These are phyloP conservation scores for Dermatemys mawii DNA, from an alignment of 2,113 vertebrate species.

Conservation along the genomic window DNA sequence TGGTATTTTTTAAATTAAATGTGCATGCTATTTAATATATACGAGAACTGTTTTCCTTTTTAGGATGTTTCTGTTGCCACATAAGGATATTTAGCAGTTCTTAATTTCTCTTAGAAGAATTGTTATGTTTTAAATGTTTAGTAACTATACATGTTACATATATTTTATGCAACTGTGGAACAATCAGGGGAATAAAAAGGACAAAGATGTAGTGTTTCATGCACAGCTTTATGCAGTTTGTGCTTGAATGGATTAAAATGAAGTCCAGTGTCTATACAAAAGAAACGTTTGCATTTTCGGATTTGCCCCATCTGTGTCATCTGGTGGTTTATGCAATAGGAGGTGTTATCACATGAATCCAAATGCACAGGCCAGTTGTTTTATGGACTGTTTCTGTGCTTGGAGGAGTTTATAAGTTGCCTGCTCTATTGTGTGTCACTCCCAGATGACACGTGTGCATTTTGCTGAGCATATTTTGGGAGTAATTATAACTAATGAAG, in stretches of 20 bases:
- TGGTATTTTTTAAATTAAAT: background rate
- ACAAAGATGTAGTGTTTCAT: constrained; percentile 80
- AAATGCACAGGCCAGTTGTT: constrained; percentile 91
- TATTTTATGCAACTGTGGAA: constrained; percentile 74
- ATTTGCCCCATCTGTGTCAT: constrained; percentile 97
- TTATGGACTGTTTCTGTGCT: constrained; percentile 95
- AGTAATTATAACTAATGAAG: constrained; percentile 98
- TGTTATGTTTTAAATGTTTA: constrained; percentile 29
- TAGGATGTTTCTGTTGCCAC: background rate
- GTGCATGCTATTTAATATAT: background rate
- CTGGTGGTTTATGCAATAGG: constrained; percentile 93
- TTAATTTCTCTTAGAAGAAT: constrained; percentile 1
- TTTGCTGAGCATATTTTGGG: constrained; percentile 93
- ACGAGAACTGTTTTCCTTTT: background rate
- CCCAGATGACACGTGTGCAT: constrained; percentile 94
- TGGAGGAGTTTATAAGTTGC: constrained; percentile 96
- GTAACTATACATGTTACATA: constrained; percentile 56
- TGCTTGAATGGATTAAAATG: constrained; percentile 92
- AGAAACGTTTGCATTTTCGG: constrained; percentile 88
- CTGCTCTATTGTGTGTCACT: constrained; percentile 88
- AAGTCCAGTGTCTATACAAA: constrained; percentile 88
- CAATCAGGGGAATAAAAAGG: constrained; percentile 81
- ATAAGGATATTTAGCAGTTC: constrained; percentile 11
- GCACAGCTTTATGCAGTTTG: constrained; percentile 88
- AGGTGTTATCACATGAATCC: constrained; percentile 89